phyloP scores from a whole-genome alignment of 2,888 invertebrate species.

The Nipponacmea schrenckii region DNA sequence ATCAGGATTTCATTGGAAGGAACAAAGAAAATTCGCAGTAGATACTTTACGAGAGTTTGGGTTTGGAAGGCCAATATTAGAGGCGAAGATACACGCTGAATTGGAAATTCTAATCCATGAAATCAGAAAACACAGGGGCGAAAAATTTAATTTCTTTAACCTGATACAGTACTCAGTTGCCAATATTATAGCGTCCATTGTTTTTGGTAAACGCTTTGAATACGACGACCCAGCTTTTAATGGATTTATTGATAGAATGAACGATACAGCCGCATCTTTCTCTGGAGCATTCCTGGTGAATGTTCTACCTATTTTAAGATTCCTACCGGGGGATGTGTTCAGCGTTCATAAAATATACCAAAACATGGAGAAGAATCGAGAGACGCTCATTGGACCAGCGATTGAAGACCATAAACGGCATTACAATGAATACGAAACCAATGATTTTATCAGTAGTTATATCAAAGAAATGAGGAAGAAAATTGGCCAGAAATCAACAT shows the following conservation, averaged over 20 bases:
- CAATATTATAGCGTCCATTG: constrained; percentile 26
- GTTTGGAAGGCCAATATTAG: constrained; percentile 31
- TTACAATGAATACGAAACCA: neutral
- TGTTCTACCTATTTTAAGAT: neutral
- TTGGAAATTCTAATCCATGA: constrained; percentile 17
- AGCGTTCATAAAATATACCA: neutral
- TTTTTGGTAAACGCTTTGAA: constrained; percentile 27
- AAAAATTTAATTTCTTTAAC: constrained; percentile 25
- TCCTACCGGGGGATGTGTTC: neutral
- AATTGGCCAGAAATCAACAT: neutral
- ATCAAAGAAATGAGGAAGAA: constrained; percentile 7
- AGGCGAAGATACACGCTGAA: constrained; percentile 33
- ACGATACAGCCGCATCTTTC: constrained; percentile 8
- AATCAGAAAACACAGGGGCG: constrained; percentile 17
- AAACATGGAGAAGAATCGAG: neutral
- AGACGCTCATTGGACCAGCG: neutral
- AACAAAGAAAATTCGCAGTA: constrained; percentile 34
- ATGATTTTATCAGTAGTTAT: constrained; percentile 10
- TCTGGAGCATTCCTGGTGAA: neutral
- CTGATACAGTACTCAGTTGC: constrained; percentile 27
- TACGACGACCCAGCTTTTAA: constrained; percentile 25
- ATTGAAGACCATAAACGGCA: neutral
- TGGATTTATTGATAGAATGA: constrained; percentile 17
- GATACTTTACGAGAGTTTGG: constrained; percentile 36
- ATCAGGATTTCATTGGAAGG: constrained; percentile 33